Conservation (phyloP, 2,888 invertebrate genomes). For the Andrena bicolor region DNA sequence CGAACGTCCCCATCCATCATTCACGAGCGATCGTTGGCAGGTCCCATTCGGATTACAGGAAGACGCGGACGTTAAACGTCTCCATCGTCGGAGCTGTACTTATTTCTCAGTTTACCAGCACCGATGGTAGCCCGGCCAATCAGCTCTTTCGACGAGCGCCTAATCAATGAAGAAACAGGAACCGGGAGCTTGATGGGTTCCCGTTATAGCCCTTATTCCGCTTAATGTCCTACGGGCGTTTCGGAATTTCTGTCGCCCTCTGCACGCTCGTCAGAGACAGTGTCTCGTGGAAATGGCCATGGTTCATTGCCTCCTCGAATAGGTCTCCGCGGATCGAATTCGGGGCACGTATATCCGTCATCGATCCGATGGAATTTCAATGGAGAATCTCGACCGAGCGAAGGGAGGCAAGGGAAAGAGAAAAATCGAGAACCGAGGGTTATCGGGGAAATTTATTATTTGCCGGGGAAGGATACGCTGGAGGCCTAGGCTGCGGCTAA, state of each 20-base stretch:
- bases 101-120: neutral
- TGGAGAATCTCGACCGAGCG: neutral
- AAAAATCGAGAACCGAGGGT: neutral
- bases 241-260: neutral
- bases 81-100: neutral
- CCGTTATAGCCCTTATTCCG: slow-evolving; percentile 13
- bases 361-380: neutral
- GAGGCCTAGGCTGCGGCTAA: neutral
- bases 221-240: slow-evolving; percentile 19
- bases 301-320: neutral
- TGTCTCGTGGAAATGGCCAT: neutral
- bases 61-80: slow-evolving; percentile 14
- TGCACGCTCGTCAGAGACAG: neutral
- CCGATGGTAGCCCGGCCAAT: slow-evolving; percentile 22
- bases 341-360: slow-evolving; percentile 14
- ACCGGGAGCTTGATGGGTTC: slow-evolving; percentile 12
- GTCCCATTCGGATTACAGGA: neutral
- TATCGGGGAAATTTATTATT: neutral
- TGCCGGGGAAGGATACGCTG: neutral
- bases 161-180: slow-evolving; percentile 39
- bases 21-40: neutral
- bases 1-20: neutral
- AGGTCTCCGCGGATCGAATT: slow-evolving; percentile 8
- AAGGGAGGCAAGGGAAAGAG: neutral
- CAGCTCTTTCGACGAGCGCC: slow-evolving; percentile 21